Evolutionary conservation across 2,113 vertebrate species (phyloP).

Genomic region (Ramphastos sulfuratus): DNA sequence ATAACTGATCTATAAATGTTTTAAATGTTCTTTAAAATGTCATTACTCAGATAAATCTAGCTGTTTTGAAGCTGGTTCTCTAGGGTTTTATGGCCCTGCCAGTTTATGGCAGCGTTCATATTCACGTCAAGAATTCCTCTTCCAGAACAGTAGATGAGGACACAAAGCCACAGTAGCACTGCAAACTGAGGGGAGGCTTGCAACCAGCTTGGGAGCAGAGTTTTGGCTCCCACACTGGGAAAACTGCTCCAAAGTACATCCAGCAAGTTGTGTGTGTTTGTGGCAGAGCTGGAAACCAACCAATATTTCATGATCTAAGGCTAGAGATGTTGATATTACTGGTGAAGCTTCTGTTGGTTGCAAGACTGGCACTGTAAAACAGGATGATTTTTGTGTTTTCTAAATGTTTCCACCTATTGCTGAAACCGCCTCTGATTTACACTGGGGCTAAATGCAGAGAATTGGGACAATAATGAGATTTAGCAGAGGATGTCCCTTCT

Average conservation of each 20-base stretch:
- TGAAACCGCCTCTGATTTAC: not conserved
- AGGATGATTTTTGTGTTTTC: not conserved
- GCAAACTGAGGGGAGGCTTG: conserved; percentile 3
- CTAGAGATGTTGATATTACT: not conserved
- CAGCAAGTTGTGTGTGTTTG: not conserved
- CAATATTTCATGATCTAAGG: not conserved
- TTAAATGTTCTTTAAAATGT: conserved; percentile 58
- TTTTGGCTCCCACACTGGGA: conserved; percentile 25
- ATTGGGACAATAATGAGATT: not conserved
- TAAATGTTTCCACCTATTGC: not conserved
- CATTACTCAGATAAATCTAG: conserved; percentile 58
- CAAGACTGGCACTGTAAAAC: not conserved
- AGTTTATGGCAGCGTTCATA: conserved; percentile 26
- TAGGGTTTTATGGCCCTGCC: conserved; percentile 38
- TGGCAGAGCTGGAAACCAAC: conserved; percentile 23
- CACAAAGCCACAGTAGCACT: conserved; percentile 40
- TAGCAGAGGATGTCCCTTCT: not conserved
- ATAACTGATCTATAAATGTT: conserved; percentile 54
- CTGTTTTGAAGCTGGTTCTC: not conserved
- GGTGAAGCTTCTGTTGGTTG: conserved; percentile 2
- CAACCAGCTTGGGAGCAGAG: not conserved
- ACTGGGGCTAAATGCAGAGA: not conserved
- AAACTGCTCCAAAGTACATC: not conserved
- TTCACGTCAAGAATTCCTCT: not conserved
- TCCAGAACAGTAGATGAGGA: conserved; percentile 64